Evolutionary conservation across 2,888 invertebrate genomes (phyloP).

Genomic region (Ophonus ardosiacus): DNA sequence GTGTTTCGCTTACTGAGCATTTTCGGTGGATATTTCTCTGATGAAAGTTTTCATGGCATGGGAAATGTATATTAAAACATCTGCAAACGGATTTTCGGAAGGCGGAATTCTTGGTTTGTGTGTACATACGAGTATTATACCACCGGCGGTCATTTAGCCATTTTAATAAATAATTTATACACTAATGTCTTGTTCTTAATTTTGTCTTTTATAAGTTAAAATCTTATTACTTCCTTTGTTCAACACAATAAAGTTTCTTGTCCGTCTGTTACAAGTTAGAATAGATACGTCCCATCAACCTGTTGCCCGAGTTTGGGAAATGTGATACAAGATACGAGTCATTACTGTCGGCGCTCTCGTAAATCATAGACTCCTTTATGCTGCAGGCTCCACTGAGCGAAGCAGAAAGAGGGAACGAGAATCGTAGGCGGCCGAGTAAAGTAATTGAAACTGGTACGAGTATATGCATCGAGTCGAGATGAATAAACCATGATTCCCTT

Average conservation of each 20-base stretch:
- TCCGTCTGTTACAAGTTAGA: background rate
- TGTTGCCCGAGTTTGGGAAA: conserved; percentile 54
- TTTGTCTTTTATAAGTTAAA: background rate
- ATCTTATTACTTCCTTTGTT: conserved; percentile 19
- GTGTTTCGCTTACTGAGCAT: too few species aligned
- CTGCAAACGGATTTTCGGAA: too few species aligned
- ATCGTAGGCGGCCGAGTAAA: conserved; percentile 64
- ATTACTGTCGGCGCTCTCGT: conserved; percentile 58
- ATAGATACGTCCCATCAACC: conserved; percentile 47
- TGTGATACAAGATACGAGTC: conserved; percentile 46
- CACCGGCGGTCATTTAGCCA: background rate
- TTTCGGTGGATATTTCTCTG: too few species aligned
- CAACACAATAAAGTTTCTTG: conserved; percentile 9
- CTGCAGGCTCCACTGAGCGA: conserved; percentile 13
- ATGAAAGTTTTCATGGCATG: too few species aligned
- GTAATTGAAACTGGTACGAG: conserved; percentile 71
- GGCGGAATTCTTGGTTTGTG: too few species aligned
- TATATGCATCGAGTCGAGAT: conserved; percentile 70
- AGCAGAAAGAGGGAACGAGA: background rate
- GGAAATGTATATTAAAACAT: too few species aligned
- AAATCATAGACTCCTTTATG: conserved; percentile 61
- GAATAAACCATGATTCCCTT: conserved; percentile 73
- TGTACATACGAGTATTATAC: too few species aligned
- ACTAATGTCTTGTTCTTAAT: background rate
- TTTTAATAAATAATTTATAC: background rate